Conservation (phyloP, 2,888 invertebrate genomes). For the Microplitis deprimator region DNA sequence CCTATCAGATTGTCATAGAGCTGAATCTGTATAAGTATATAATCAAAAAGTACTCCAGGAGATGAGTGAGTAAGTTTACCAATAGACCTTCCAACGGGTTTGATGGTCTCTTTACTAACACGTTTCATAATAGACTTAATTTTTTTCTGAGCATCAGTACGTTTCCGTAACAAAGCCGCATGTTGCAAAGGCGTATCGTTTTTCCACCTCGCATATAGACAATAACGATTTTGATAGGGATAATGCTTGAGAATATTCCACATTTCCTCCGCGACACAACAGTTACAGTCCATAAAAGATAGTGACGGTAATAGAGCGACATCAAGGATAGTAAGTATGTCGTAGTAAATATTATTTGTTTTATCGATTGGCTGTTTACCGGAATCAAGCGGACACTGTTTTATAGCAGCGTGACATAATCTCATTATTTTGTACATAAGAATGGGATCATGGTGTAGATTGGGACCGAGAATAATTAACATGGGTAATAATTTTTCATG, state of each 20-base stretch:
- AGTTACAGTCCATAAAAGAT: slow-evolving; percentile 93
- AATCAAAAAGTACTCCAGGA: slow-evolving; percentile 96
- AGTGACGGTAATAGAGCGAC: slow-evolving; percentile 91
- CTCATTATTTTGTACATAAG: slow-evolving; percentile 89
- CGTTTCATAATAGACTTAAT: slow-evolving; percentile 98
- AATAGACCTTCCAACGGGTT: slow-evolving; percentile 94
- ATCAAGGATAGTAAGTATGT: slow-evolving; percentile 89
- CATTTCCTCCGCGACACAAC: slow-evolving; percentile 97
- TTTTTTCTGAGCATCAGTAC: slow-evolving; percentile 90
- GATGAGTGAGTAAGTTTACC: slow-evolving; percentile 98
- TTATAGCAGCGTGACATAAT: slow-evolving; percentile 68
- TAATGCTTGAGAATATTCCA: slow-evolving; percentile 91
- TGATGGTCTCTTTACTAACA: slow-evolving; percentile 98
- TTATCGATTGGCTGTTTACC: slow-evolving; percentile 64
- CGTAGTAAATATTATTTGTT: slow-evolving; percentile 79
- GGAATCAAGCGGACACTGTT: slow-evolving; percentile 63
- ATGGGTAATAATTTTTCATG: slow-evolving; percentile 87
- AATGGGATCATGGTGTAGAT: slow-evolving; percentile 89
- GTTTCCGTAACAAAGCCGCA: slow-evolving; percentile 86
- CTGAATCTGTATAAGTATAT: slow-evolving; percentile 90
- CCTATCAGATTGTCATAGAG: slow-evolving; percentile 94
- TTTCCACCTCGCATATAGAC: slow-evolving; percentile 97
- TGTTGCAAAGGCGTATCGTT: slow-evolving; percentile 88
- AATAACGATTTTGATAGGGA: slow-evolving; percentile 87
- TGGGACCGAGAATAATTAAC: slow-evolving; percentile 87